Base-by-base conservation (phyloP, 2,888 invertebrate genomes). In the Drosophila testacea region DNA sequence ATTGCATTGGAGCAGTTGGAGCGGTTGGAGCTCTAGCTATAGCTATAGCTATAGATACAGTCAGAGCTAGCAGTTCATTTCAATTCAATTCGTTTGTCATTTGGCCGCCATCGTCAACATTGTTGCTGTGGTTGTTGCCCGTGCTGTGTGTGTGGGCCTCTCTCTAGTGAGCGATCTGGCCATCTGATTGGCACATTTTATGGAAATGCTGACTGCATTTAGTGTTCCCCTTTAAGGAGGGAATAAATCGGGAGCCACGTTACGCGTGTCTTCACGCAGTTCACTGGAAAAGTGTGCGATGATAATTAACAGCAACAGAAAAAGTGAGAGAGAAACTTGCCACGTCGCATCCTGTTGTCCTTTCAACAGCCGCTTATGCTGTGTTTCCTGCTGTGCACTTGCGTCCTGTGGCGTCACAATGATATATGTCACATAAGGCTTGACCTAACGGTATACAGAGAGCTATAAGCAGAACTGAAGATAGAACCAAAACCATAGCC, bases 1-100 rank as follows among this genome's bases (percentile, higher is more conserved):
- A 74, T 72, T 81, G 80, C 73, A 69, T 73, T 77, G 74, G 34
- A 55, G 61, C 22, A 48, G 64, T 9, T 55, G 69, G 50, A 69
- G 63, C 42, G 50, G 44, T 47, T 67, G 66, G 34, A 46, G 62
- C 59, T 11, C 38, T 46, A 57, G 41, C 56, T 16, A n/a, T 46
- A 39, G 39, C n/a, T 28, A 39, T 30, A 52, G 16, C 55, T 42
- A 32, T 11, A 32, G 22, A n/a, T 1, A 16, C 41, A 32, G 10
- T 32, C 13, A 13, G 39, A 48, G 56, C 57, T 77, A 52, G 78
- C 83, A 88, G 89, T 85, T 85, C 85, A 85, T 88, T 86, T 89
- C 89, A 86, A 88, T 86, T 86, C 89, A 87, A 81, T 89, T 89
- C 88, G 85, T 80, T 86, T 89, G 83, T 79, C 86, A 88, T 83